Conservation (phyloP, 1,140 invertebrate species). For the Paraescarpia echinospica region DNA sequence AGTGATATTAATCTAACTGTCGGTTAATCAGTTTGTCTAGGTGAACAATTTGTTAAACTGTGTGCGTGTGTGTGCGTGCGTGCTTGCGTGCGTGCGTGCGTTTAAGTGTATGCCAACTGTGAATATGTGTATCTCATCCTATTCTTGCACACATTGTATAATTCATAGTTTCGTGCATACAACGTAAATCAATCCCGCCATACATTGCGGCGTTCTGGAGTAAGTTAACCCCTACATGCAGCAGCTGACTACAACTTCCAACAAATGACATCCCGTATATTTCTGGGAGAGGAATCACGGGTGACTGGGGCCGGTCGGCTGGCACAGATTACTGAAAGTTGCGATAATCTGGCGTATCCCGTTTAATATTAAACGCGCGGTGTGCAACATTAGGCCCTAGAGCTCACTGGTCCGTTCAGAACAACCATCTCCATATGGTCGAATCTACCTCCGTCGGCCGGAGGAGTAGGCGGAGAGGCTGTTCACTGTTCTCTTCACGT, state of each 20-base stretch:
- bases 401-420: background rate
- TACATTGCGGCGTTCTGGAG: no score
- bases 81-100: no score
- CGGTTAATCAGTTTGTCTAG: no score
- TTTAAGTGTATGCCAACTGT: no score
- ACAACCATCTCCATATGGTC: background rate
- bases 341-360: background rate
- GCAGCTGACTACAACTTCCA: background rate
- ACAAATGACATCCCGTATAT: background rate
- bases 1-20: no score
- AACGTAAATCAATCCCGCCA: no score
- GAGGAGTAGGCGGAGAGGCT: background rate
- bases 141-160: no score
- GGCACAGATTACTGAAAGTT: background rate
- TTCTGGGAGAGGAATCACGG: background rate
- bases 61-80: no score
- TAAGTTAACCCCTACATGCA: no score
- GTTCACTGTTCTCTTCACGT: background rate
- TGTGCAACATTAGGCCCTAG: background rate
- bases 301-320: background rate
- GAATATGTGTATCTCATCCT: no score
- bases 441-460: background rate
- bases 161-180: no score
- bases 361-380: background rate
- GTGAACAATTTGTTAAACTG: no score